Percentiles rank a stretch among this genome's conserved stretches.
These are phyloP conservation scores for Orchesella flavescens DNA, from an alignment of 2,888 invertebrate species.

Conservation along the genomic window DNA sequence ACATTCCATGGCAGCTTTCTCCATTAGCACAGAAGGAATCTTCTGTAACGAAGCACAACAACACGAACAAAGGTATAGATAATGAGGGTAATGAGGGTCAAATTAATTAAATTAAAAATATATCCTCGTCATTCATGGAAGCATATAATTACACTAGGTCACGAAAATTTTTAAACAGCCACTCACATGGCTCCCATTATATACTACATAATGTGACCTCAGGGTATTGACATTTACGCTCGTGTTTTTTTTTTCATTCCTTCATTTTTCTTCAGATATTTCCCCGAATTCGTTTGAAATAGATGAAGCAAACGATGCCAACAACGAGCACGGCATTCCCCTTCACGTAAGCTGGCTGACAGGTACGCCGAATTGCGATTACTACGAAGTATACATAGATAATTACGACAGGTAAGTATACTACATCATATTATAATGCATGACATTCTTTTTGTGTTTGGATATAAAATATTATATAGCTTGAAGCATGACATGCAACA, in stretches of 20 bases:
- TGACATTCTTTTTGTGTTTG: too few relatives aligned
- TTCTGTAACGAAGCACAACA: neutral
- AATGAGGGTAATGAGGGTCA: neutral
- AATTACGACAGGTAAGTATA: slow-evolving; percentile 38
- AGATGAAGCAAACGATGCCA: neutral
- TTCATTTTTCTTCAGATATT: slow-evolving; percentile 9
- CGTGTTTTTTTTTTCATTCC: neutral
- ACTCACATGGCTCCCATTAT: too few relatives aligned
- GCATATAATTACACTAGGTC: slow-evolving; percentile 32
- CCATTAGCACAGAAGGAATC: slow-evolving; percentile 9
- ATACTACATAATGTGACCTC: neutral
- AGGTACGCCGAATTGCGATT: slow-evolving; percentile 36
- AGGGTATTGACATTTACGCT: slow-evolving; percentile 4
- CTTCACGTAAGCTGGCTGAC: slow-evolving; percentile 47
- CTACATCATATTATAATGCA: too few relatives aligned
- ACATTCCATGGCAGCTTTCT: slow-evolving; percentile 48
- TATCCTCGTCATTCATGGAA: too few relatives aligned
- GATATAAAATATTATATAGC: too few relatives aligned
- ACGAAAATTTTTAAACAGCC: slow-evolving; percentile 5
- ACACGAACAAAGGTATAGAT: neutral
- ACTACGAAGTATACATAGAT: slow-evolving; percentile 42
- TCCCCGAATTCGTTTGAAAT: neutral
- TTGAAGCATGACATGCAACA: too few relatives aligned
- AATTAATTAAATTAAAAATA: slow-evolving; percentile 7
- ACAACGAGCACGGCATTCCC: neutral